These are phyloP conservation scores for Silurus aristotelis DNA, from an alignment of 2,797 vertebrate genomes.

Conservation along the genomic window DNA sequence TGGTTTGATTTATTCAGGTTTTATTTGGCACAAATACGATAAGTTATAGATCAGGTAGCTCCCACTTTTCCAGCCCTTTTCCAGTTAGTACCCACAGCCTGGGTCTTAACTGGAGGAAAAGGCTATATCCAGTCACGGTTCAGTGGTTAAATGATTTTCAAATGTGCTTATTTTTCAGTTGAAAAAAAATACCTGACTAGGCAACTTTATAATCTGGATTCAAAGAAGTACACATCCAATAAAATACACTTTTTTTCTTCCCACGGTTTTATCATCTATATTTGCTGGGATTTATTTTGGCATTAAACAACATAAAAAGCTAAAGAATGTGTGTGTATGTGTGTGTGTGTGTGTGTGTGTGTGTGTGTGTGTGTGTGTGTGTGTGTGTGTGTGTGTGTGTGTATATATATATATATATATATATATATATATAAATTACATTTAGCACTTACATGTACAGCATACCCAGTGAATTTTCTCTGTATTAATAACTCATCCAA, in stretches of 20 bases:
- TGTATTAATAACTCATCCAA: constrained; percentile 60
- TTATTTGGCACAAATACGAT: constrained; percentile 76
- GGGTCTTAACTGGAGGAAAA: constrained; percentile 39
- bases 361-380: no score
- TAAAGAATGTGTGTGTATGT: neutral
- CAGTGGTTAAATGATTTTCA: constrained; percentile 27
- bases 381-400: no score
- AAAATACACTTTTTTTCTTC: neutral
- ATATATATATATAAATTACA: constrained; percentile 38
- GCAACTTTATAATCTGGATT: constrained; percentile 1
- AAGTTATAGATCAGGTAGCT: constrained; percentile 69
- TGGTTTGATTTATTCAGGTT: constrained; percentile 77
- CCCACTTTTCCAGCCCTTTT: constrained; percentile 58
- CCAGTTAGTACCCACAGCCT: constrained; percentile 46
- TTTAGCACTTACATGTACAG: neutral
- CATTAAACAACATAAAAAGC: constrained; percentile 7
- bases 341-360: no score
- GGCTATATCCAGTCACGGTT: constrained; percentile 40
- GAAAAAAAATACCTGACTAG: constrained; percentile 15
- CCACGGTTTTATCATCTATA: neutral
- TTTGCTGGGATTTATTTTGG: neutral
- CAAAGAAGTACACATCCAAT: neutral
- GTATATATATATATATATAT: no score
- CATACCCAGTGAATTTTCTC: no score
- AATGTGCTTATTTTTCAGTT: constrained; percentile 31